phyloP scores from a whole-genome alignment of 2,113 vertebrate genomes.

The Meleagris gallopavo region DNA sequence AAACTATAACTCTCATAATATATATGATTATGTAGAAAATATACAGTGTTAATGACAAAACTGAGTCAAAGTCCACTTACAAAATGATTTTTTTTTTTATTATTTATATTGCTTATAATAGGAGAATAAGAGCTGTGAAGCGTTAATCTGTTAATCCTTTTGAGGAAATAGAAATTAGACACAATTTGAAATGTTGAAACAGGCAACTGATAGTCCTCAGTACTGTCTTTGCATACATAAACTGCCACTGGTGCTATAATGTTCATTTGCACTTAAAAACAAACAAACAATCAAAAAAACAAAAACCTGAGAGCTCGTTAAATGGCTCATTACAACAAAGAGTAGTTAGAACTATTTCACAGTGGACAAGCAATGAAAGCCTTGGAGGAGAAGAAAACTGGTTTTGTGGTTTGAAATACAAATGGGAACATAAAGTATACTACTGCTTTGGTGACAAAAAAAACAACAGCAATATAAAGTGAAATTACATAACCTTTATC shows the following conservation, averaged over 20 bases:
- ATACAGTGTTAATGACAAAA: background rate
- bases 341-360: background rate
- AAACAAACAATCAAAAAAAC: no score
- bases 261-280: background rate
- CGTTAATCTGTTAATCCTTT: background rate
- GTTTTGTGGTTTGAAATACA: background rate
- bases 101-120: background rate
- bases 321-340: background rate
- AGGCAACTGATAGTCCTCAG: background rate
- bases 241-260: background rate
- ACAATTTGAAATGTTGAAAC: background rate
- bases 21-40: background rate
- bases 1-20: background rate
- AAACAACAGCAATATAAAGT: background rate
- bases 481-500: background rate
- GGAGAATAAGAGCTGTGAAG: background rate
- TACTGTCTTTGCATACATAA: background rate
- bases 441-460: background rate
- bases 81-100: background rate
- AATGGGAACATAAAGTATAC: background rate
- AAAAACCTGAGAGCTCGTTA: background rate
- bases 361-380: background rate
- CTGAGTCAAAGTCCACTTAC: background rate
- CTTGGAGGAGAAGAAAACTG: fast-evolving
- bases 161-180: background rate